Evolutionary conservation across 2,888 invertebrate species (phyloP).

Genomic region (Anthophora plumipes): DNA sequence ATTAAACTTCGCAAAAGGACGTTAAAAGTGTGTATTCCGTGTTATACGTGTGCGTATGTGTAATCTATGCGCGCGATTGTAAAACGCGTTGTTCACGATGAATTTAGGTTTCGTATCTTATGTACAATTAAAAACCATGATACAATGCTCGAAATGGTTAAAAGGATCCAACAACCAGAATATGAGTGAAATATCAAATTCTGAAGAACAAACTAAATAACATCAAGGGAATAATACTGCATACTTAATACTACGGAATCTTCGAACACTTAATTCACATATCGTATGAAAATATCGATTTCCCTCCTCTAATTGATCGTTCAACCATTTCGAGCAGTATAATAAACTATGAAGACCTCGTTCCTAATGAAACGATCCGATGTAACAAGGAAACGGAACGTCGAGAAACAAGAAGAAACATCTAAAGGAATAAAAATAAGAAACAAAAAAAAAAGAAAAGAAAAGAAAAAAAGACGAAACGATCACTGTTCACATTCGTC

Average conservation of each 20-base stretch:
- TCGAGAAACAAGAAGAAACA: slow-evolving; percentile 5
- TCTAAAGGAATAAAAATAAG: background rate
- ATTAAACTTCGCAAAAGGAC: slow-evolving; percentile 55
- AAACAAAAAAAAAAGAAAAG: slow-evolving; percentile 4
- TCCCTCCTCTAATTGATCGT: background rate
- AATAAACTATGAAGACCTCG: background rate
- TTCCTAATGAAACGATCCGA: background rate
- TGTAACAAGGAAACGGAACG: background rate
- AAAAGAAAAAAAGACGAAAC: background rate
- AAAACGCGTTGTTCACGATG: background rate
- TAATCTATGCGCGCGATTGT: background rate
- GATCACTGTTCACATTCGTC: background rate
- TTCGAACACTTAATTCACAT: background rate
- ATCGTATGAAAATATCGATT: slow-evolving; percentile 11
- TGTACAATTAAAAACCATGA: background rate
- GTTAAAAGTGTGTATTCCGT: slow-evolving; percentile 13
- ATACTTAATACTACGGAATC: background rate
- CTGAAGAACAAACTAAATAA: background rate
- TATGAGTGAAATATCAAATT: background rate
- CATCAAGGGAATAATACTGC: background rate
- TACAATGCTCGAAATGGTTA: background rate
- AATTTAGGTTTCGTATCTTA: background rate
- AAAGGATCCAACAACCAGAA: background rate
- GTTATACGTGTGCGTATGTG: background rate
- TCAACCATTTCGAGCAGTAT: slow-evolving; percentile 11